Evolutionary conservation across 2,113 vertebrate species (phyloP).

Genomic region (Charina bottae): DNA sequence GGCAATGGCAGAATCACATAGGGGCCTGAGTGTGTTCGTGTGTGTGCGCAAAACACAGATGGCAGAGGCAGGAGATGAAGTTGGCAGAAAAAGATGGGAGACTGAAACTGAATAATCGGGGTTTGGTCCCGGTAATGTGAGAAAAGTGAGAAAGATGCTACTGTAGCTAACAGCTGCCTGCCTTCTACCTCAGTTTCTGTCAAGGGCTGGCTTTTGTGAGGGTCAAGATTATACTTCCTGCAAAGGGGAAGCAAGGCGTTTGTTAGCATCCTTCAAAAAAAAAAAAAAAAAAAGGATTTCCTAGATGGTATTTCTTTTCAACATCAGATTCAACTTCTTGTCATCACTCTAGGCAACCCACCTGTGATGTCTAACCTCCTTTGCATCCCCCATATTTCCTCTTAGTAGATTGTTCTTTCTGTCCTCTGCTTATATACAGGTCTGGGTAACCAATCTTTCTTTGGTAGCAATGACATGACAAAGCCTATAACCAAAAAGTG

Average conservation of each 20-base stretch:
- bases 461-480: slow-evolving; percentile 67
- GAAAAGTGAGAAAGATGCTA: slow-evolving; percentile 38
- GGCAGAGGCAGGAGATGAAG: background rate
- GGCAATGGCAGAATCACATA: background rate
- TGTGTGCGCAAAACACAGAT: background rate
- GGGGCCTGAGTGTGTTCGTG: background rate
- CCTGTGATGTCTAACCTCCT: slow-evolving; percentile 57
- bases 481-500: slow-evolving; percentile 64
- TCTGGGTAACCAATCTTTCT: slow-evolving; percentile 58
- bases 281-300: slow-evolving; percentile 45
- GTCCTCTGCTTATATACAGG: slow-evolving; percentile 40
- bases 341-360: slow-evolving; percentile 66
- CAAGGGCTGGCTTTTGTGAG: slow-evolving; percentile 51
- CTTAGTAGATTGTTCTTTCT: slow-evolving; percentile 55
- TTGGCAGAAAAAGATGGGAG: slow-evolving; percentile 15
- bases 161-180: slow-evolving; percentile 9
- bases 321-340: slow-evolving; percentile 63
- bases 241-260: slow-evolving; percentile 49
- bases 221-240: slow-evolving; percentile 45
- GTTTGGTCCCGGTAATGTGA: background rate
- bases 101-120: background rate
- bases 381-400: slow-evolving; percentile 62
- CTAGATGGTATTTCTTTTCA: slow-evolving; percentile 64
- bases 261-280: slow-evolving; percentile 59
- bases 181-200: slow-evolving; percentile 33